These are phyloP conservation scores for Parnassius apollo DNA, from an alignment of 2,888 invertebrate species.

Conservation along the genomic window DNA sequence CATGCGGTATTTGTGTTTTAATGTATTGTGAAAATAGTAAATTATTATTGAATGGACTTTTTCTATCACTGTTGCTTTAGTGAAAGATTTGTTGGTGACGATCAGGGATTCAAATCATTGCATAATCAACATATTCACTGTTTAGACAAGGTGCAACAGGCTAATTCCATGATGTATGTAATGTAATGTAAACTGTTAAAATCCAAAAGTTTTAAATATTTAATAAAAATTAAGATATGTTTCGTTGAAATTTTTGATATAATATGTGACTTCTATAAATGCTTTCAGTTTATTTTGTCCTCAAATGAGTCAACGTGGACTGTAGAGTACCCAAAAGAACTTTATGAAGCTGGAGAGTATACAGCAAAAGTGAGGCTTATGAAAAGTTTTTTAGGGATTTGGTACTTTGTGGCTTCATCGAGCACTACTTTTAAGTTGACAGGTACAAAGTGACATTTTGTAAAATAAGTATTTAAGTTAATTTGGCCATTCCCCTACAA, in stretches of 20 bases:
- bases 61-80: no score
- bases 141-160: no score
- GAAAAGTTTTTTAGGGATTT: slow-evolving; percentile 60
- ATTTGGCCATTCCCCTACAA: background rate
- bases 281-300: slow-evolving; percentile 62
- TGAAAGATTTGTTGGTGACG: no score
- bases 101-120: no score
- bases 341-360: slow-evolving; percentile 82
- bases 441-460: slow-evolving; percentile 46
- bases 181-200: no score
- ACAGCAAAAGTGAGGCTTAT: slow-evolving; percentile 73
- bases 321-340: slow-evolving; percentile 77
- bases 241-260: background rate
- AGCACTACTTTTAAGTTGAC: slow-evolving; percentile 57
- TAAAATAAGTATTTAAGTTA: background rate
- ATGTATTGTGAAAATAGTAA: no score
- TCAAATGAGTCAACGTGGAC: slow-evolving; percentile 83
- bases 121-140: no score
- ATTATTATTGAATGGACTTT: no score
- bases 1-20: no score
- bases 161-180: no score
- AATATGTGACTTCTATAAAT: slow-evolving; percentile 35
- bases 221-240: no score
- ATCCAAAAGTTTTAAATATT: no score
- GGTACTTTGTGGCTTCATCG: slow-evolving; percentile 51